Evolutionary conservation across 92 coral and sea anemone genomes (phyloP).

Genomic region (Meandrina meandrites): DNA sequence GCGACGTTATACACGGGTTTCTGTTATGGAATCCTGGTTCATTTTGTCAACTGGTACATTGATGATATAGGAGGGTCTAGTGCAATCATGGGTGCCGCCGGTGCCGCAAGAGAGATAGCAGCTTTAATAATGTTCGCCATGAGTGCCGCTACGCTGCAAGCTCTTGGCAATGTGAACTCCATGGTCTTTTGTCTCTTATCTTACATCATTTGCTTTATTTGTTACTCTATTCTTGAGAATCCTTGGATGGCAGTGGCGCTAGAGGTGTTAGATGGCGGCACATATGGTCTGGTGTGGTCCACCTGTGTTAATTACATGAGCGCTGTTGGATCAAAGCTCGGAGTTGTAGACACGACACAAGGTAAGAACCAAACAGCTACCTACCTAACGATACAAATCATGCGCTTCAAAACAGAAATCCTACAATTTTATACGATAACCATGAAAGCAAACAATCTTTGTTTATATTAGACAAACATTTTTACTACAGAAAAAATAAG

Average conservation of each 20-base stretch:
- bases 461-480: no score
- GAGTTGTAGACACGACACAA: slow-evolving; percentile 80
- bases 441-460: no score
- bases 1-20: slow-evolving; percentile 80
- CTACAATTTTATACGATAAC: no score
- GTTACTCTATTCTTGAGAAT: slow-evolving; percentile 68
- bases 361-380: slow-evolving; percentile 48
- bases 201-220: slow-evolving; percentile 72
- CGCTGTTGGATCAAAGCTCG: slow-evolving; percentile 70
- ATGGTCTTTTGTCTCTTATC: slow-evolving; percentile 81
- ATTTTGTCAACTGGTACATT: slow-evolving; percentile 95
- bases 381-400: neutral
- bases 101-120: slow-evolving; percentile 83
- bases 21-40: slow-evolving; percentile 87
- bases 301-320: slow-evolving; percentile 83
- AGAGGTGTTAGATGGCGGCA: slow-evolving; percentile 87
- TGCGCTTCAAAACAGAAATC: neutral
- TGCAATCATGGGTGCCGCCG: slow-evolving; percentile 87
- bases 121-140: slow-evolving; percentile 75
- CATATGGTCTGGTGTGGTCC: slow-evolving; percentile 93
- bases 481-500: no score
- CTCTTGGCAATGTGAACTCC: slow-evolving; percentile 75
- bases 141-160: slow-evolving; percentile 63
- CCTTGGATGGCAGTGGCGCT: slow-evolving; percentile 93
- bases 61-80: slow-evolving; percentile 89